Conservation (phyloP, 1,140 invertebrate species). For the Portunus trituberculatus region DNA sequence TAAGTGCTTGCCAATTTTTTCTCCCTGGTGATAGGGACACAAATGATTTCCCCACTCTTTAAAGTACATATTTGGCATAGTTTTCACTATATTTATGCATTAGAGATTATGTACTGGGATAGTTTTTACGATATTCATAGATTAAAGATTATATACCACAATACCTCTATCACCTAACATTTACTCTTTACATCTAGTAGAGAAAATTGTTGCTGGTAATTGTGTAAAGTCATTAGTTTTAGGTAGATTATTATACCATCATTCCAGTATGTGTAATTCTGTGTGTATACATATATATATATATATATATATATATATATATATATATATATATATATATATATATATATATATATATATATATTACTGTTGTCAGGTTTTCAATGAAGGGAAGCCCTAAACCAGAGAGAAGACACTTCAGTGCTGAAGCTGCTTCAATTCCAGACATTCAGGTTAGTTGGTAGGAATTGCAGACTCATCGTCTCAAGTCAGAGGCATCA, state of each 20-base stretch:
- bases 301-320: not conserved
- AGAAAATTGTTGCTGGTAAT: too few relatives aligned
- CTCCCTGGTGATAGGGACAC: not conserved
- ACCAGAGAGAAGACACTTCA: conserved; percentile 90
- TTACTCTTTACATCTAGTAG: too few relatives aligned
- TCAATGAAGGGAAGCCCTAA: conserved; percentile 82
- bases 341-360: conserved; percentile 39
- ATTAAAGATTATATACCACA: not conserved
- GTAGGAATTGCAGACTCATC: not conserved
- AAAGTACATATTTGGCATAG: not conserved
- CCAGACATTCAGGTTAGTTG: conserved; percentile 91
- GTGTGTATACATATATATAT: too few relatives aligned
- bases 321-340: not conserved
- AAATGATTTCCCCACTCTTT: not conserved
- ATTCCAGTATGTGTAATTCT: too few relatives aligned
- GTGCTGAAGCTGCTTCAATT: conserved; percentile 93
- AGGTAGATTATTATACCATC: too few relatives aligned
- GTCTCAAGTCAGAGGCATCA: not conserved
- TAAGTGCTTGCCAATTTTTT: conserved; percentile 54
- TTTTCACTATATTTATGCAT: not conserved
- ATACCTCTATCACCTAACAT: too few relatives aligned
- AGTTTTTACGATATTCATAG: not conserved
- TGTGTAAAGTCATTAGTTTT: too few relatives aligned
- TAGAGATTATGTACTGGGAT: not conserved
- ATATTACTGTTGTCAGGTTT: conserved; percentile 62